phyloP scores from a whole-genome alignment of 2,113 vertebrate species.

The Arizona elegans region DNA sequence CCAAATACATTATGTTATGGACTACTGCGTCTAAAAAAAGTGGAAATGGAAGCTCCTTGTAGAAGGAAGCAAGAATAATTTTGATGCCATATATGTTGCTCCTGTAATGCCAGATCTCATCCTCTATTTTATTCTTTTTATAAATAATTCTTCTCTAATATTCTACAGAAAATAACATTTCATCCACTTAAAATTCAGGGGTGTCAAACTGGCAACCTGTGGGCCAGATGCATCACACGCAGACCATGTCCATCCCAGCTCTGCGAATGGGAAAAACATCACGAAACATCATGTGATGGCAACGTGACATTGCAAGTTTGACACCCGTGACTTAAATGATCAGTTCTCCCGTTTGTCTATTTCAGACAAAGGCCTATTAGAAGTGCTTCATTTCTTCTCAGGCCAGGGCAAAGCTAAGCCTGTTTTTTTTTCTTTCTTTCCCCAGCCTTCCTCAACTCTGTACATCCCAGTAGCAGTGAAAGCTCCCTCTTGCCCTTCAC shows the following conservation, averaged over 20 bases:
- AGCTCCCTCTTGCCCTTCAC: not conserved
- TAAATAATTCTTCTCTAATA: not conserved
- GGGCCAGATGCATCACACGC: too few relatives aligned
- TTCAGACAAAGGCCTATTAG: not conserved
- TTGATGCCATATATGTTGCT: not conserved
- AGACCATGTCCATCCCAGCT: too few relatives aligned
- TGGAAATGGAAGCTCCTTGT: not conserved
- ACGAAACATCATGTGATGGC: too few relatives aligned
- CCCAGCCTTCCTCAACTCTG: not conserved
- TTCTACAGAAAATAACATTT: not conserved
- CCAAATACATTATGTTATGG: not conserved
- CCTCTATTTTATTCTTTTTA: not conserved
- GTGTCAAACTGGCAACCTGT: too few relatives aligned
- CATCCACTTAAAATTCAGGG: not conserved
- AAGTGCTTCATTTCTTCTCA: not conserved
- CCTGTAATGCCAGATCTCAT: not conserved
- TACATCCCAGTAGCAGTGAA: too few relatives aligned
- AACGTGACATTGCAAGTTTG: too few relatives aligned
- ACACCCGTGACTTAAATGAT: too few relatives aligned
- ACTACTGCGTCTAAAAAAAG: not conserved
- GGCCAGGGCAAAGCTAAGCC: not conserved
- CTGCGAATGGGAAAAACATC: too few relatives aligned
- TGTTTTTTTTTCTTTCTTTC: not conserved
- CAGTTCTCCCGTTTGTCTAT: too few relatives aligned
- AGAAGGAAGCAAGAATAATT: not conserved